These are phyloP conservation scores for Platanista minor DNA, from an alignment of 2,113 vertebrate species.

Conservation along the genomic window DNA sequence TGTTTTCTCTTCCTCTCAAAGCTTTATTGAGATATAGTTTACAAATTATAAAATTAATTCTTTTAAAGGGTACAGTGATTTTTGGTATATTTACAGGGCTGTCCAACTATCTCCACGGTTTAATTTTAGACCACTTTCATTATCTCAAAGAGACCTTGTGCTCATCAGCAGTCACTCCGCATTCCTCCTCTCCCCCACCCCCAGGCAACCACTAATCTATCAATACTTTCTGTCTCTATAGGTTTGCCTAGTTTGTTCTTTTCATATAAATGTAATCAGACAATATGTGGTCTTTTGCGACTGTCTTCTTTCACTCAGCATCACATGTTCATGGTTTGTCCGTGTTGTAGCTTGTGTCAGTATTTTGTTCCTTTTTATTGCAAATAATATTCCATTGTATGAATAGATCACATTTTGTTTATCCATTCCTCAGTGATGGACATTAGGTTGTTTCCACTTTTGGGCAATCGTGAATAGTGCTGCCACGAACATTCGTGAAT, in stretches of 20 bases:
- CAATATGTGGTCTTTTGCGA: background rate
- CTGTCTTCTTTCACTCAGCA: background rate
- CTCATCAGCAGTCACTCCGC: background rate
- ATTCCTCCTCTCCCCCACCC: background rate
- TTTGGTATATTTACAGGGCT: background rate
- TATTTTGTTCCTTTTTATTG: background rate
- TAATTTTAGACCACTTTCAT: background rate
- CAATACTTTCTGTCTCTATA: background rate
- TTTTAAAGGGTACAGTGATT: background rate
- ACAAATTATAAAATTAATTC: no score
- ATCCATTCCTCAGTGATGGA: background rate
- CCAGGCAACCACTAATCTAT: background rate
- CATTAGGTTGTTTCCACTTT: background rate
- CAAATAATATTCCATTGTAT: background rate
- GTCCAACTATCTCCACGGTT: background rate
- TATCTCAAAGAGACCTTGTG: background rate
- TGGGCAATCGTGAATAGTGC: background rate
- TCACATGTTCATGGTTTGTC: background rate
- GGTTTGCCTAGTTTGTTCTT: background rate
- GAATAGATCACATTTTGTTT: background rate
- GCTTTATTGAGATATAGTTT: background rate
- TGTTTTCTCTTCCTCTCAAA: background rate
- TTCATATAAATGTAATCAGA: no score
- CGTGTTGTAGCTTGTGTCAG: background rate
- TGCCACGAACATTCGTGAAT: fast-evolving